phyloP scores from a whole-genome alignment of 2,888 invertebrate genomes.

The Julus scanicus region DNA sequence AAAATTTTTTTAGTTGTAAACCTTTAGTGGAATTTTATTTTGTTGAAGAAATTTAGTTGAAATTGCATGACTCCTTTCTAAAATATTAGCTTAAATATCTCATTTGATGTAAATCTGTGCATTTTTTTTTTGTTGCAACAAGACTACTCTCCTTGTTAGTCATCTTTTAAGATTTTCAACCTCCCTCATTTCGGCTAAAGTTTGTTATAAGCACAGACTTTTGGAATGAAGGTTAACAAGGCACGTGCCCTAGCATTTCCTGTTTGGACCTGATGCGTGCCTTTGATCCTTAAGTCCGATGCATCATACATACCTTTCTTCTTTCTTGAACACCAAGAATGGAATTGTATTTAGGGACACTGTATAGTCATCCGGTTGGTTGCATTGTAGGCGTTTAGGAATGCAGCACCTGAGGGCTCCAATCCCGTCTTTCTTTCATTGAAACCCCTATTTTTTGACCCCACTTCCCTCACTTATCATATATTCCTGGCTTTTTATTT shows the following conservation, averaged over 20 bases:
- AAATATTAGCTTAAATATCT: too few relatives aligned
- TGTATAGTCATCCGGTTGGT: slow-evolving; percentile 12
- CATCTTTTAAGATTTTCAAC: too few relatives aligned
- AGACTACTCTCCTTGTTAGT: too few relatives aligned
- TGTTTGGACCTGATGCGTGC: neutral
- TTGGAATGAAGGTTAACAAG: neutral
- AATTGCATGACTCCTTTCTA: too few relatives aligned
- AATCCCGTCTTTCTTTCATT: slow-evolving; percentile 28
- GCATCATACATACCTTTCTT: neutral
- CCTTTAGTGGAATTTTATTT: too few relatives aligned
- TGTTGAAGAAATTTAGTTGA: too few relatives aligned
- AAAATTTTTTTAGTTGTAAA: too few relatives aligned
- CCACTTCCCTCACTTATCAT: neutral
- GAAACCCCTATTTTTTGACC: slow-evolving; percentile 9
- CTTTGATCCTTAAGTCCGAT: neutral
- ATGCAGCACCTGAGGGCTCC: slow-evolving; percentile 22
- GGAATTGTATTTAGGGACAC: neutral
- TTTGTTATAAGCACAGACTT: too few relatives aligned
- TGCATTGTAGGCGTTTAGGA: slow-evolving; percentile 23
- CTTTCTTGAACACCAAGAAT: neutral
- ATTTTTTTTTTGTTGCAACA: too few relatives aligned
- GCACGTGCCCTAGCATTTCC: slow-evolving; percentile 5
- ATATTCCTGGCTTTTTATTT: slow-evolving; percentile 11
- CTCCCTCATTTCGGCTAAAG: too few relatives aligned
- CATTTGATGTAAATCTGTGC: too few relatives aligned